Conservation (phyloP, 2,113 vertebrate species). For the Haemorhous mexicanus region DNA sequence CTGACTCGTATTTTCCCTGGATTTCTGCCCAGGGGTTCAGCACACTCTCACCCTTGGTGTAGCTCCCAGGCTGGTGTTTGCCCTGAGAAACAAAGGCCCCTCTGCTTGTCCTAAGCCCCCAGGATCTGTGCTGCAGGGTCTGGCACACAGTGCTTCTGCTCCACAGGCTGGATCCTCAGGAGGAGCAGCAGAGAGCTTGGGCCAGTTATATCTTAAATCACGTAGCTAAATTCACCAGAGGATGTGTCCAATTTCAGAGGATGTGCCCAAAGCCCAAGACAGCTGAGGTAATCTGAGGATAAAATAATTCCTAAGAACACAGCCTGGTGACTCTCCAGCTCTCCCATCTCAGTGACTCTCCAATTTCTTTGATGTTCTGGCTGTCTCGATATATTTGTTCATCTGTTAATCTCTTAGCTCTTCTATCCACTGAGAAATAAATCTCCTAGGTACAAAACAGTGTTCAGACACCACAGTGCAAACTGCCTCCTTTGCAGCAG, state of each 20-base stretch:
- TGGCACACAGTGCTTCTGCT: background rate
- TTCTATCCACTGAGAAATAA: constrained; percentile 7
- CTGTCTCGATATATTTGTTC: constrained; percentile 21
- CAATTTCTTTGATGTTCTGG: constrained; percentile 8
- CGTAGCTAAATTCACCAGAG: background rate
- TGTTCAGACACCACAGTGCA: background rate
- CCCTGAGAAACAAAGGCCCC: background rate
- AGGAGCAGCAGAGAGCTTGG: background rate
- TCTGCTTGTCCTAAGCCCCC: background rate
- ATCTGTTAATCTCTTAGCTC: constrained; percentile 36
- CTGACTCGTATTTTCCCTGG: background rate
- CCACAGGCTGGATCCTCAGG: background rate
- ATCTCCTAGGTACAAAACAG: background rate
- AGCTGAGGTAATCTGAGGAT: background rate
- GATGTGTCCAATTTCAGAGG: background rate
- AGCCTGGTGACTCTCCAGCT: background rate
- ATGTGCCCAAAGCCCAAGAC: constrained; percentile 1
- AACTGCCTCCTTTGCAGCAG: background rate
- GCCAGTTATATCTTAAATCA: background rate
- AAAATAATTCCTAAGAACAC: constrained; percentile 16
- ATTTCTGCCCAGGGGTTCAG: background rate
- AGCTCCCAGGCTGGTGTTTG: background rate
- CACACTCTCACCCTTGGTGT: background rate
- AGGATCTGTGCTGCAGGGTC: background rate
- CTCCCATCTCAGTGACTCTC: background rate